These are phyloP conservation scores for Noctua fimbriata DNA, from an alignment of 2,888 invertebrate species.

Conservation along the genomic window DNA sequence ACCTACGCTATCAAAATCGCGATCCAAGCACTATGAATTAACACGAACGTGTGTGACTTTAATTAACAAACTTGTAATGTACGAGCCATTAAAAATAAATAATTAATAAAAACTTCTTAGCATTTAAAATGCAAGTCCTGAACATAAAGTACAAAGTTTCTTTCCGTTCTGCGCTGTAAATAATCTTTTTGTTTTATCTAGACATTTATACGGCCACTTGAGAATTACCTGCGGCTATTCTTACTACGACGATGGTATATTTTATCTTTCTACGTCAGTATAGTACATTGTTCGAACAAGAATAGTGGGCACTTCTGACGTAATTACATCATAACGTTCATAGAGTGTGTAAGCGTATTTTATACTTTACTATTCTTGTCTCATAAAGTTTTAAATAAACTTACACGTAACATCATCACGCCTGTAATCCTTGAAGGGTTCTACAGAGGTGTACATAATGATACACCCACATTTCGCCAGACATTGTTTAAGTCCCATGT, in stretches of 20 bases:
- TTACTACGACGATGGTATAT: not conserved
- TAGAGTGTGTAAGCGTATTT: not conserved
- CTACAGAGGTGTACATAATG: too few species aligned
- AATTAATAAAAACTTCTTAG: not conserved
- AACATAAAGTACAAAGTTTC: not conserved
- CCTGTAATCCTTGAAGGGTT: too few species aligned
- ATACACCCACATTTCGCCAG: too few species aligned
- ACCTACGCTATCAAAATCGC: not conserved
- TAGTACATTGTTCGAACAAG: not conserved
- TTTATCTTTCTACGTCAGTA: not conserved
- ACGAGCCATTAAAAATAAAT: not conserved
- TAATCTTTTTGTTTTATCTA: conserved; percentile 8
- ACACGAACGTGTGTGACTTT: not conserved
- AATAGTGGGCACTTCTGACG: not conserved
- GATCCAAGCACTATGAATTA: conserved; percentile 11
- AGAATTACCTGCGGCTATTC: not conserved
- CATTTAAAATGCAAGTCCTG: not conserved
- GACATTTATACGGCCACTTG: not conserved
- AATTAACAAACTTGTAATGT: conserved; percentile 8
- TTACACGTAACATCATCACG: too few species aligned
- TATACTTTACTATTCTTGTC: too few species aligned
- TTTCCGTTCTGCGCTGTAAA: not conserved
- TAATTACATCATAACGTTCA: not conserved
- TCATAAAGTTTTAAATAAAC: too few species aligned
- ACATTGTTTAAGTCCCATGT: too few species aligned